These are phyloP conservation scores for Hirtodrosophila confusa DNA, from an alignment of 2,888 invertebrate species.

Conservation along the genomic window DNA sequence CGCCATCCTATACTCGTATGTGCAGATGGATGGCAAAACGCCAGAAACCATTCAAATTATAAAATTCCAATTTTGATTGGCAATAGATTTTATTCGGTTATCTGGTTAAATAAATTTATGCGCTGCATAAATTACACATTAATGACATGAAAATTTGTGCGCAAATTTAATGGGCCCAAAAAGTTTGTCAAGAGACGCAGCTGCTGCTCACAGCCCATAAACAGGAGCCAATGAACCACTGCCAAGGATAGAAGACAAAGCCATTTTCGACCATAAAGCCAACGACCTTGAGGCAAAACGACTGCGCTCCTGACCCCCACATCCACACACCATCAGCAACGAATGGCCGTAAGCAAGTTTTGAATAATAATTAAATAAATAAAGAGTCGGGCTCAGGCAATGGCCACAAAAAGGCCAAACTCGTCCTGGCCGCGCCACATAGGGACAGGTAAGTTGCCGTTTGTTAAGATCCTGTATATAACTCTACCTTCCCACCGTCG, in stretches of 20 bases:
- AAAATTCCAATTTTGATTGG: constrained; percentile 29
- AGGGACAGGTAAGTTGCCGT: constrained; percentile 34
- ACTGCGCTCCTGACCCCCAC: neutral
- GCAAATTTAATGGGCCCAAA: constrained; percentile 55
- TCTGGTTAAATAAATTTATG: constrained; percentile 41
- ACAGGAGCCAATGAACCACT: constrained; percentile 51
- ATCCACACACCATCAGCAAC: neutral
- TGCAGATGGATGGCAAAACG: constrained; percentile 55
- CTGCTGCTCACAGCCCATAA: constrained; percentile 45
- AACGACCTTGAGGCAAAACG: constrained; percentile 52
- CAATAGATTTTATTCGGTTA: constrained; percentile 11
- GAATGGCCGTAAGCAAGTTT: constrained; percentile 42
- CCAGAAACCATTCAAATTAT: constrained; percentile 26
- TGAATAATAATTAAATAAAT: constrained; percentile 78
- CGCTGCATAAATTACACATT: constrained; percentile 61
- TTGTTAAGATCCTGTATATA: neutral
- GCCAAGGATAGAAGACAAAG: constrained; percentile 24
- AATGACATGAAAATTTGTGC: constrained; percentile 58
- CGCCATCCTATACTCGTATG: constrained; percentile 29
- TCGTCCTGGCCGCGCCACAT: constrained; percentile 5
- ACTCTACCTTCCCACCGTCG: neutral
- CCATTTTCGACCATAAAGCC: constrained; percentile 37
- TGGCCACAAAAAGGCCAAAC: constrained; percentile 15
- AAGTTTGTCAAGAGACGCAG: constrained; percentile 28
- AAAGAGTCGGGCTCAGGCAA: constrained; percentile 41